Base-by-base conservation (phyloP, 2,797 vertebrate species). In the Periparus ater region DNA sequence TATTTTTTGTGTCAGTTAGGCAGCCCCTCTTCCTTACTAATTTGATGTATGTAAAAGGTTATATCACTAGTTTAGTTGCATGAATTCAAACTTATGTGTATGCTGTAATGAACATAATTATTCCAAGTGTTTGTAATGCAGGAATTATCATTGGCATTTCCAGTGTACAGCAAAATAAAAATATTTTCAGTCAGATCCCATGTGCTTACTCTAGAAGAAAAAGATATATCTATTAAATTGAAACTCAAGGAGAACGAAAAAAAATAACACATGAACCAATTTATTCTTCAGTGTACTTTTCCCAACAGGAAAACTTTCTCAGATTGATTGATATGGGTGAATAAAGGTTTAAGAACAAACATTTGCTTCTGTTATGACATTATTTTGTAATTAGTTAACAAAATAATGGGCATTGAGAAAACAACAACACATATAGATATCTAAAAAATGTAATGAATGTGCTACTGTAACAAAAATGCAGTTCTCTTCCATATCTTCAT, bases 381-480 rank as follows among this genome's bases (percentile, higher is more conserved):
- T 82, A 91, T 91, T 90, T 94, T 80, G 91, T 47, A 66, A 57
- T 75, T 96, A 89, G 73, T 92, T 88, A 90, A 57, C 51, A 75
- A 38, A 25, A 48, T 53, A 80, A 79, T 48, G 58, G 70, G 26
- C 27, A 67, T 5, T 15, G 18, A 89, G 47, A 30, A 92, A 84
- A 63, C 11, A 63, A 14, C 19, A 48, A 32, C 32, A 36, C 21
- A 73, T 48, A 84, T 5, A 72, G 32, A 16, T 38, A 65, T 23
- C n/a, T 89, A 50, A 91, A 91, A 87, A 76, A 29, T 44, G 30
- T 30, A 32, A 86, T 70, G 30, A 55, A 51, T 87, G 32, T 84
- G 53, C 29, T 80, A 3, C 36, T 77, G 19, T 42, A 63, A 79
- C 14, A 79, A 17, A 89, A 91, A 80, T 61, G 29, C 5, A 71